Evolutionary conservation across 2,888 invertebrate species (phyloP), one percentile per base, ranked within the genome.

Genomic region (Caenorhabditis sp.): DNA sequence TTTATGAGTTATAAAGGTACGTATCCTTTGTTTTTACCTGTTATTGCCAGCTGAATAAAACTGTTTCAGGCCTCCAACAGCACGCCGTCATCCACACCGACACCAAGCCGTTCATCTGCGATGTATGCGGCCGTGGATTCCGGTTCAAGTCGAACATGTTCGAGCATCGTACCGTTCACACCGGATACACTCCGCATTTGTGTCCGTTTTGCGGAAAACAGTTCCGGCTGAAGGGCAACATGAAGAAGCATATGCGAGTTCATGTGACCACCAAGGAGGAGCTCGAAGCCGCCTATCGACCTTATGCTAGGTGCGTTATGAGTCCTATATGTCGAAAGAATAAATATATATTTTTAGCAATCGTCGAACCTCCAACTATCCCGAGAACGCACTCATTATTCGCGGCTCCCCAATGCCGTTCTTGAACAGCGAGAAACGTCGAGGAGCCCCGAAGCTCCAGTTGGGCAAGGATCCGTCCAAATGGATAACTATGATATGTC

Each of bases 91-190:
- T 81, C 20, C 81, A 81, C 47, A 81, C 76, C 8, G 81, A 81
- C 65, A 53, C 51, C 22, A 82, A 82, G 50, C 82, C 82, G 20
- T 82, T 28, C 47, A 15, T 68, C 1, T 82, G 82, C 44, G 82
- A 82, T 28, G 68, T 82, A 4, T 82, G 82, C 18, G 77, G 68
- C 2, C 60, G 70, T 13, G 67, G 64, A 11, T 82, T 82, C 22
- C 76, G 76, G 2, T 82, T 78, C 64, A 82, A 82, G 35, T 82
- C 82, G 50, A 82, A 82, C 15, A 74, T 82, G 74, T 82, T 72
- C 67, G 82, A 82, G 37, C 82, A 82, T 44, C 67, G 77, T 2
- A 69, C 82, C 24, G 69, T 82, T 5, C 82, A 82, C 61, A 82
- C 82, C 8, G 82, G 82, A 4, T 82, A 70, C 62, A 68, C 71